Conservation (phyloP, 2,888 invertebrate genomes). For the Lutraria lutraria region DNA sequence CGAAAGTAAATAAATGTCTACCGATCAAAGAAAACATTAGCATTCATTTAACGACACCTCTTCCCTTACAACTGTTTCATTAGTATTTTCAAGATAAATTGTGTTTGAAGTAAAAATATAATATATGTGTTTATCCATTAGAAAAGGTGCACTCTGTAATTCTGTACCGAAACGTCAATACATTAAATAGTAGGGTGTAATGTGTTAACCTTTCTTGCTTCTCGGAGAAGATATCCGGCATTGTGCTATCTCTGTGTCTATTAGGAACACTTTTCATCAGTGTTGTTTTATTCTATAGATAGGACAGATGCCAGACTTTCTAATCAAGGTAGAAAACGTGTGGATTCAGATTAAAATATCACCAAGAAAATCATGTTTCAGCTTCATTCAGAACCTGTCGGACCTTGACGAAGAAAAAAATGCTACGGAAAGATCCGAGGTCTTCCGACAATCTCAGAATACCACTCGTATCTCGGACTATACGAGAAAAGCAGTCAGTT, state of each 20-base stretch:
- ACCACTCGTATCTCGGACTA: too few species aligned
- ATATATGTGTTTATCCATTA: neutral
- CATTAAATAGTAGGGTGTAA: neutral
- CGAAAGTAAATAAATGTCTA: neutral
- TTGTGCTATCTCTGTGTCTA: constrained; percentile 4
- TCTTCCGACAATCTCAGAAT: too few species aligned
- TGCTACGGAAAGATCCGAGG: too few species aligned
- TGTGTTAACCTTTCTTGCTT: neutral
- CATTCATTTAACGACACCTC: neutral
- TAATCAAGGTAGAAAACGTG: constrained; percentile 21
- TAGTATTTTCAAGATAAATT: neutral
- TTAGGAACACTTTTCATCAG: constrained; percentile 28
- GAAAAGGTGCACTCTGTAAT: neutral
- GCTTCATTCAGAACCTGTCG: neutral
- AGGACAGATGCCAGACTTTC: constrained; percentile 26
- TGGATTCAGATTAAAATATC: constrained; percentile 1
- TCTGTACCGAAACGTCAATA: neutral
- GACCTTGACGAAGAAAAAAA: too few species aligned
- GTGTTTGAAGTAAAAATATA: neutral
- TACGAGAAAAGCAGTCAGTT: too few species aligned
- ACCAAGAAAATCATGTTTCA: neutral
- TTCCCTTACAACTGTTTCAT: neutral
- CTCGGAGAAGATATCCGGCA: neutral
- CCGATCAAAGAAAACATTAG: neutral
- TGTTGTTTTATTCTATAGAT: constrained; percentile 20